Evolutionary conservation across 1,140 invertebrate species (phyloP), one percentile per base, ranked within the genome.

Genomic region (Coenobita brevimanus): DNA sequence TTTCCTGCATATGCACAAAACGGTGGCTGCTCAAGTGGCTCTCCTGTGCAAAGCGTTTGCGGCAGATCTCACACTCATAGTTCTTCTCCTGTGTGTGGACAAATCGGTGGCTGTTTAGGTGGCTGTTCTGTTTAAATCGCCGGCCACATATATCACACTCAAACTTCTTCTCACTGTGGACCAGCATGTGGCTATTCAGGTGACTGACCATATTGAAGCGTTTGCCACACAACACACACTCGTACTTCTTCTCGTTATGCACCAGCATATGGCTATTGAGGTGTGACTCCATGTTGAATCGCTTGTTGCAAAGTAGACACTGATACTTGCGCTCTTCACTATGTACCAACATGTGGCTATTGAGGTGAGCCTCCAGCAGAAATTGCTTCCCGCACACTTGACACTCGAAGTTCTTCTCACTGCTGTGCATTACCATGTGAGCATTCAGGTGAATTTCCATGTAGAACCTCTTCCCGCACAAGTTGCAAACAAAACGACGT

Each of bases 181-280:
- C 98, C 81, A 97, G 94, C 91, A 96, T 96, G 92, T 98, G 97
- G 38, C 97, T 94, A 0, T 97, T 98, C 57, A 98, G 92, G 92
- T 98, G 97, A 92, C 98, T 97, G 92, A 98, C 98, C 89, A 97
- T 94, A 0, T 97, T 98, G 91, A 98, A 98, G 0, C 96, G 96
- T 92, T 98, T 98, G 0, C 95, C 96, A 91, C 97, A 98, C 67
- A 95, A 94, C 75, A 97, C 96, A 92, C 97, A 98, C 90, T 96
- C 95, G 92, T 96, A 98, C 57, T 84, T 85, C 54, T 85, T 85
- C 54, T 85, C 82, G 43, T 85, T 85, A 36, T 85, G 82, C 21
- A 85, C 73, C 41, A 85, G 27, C 82, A 85, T 85, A 50, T 85
- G 82, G 54, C 82, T 85, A 54, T 85, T 85, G 24, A 85, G 82